These are phyloP conservation scores for Sinodicranocentrus sp. DNA, from an alignment of 2,888 invertebrate species.

Conservation along the genomic window DNA sequence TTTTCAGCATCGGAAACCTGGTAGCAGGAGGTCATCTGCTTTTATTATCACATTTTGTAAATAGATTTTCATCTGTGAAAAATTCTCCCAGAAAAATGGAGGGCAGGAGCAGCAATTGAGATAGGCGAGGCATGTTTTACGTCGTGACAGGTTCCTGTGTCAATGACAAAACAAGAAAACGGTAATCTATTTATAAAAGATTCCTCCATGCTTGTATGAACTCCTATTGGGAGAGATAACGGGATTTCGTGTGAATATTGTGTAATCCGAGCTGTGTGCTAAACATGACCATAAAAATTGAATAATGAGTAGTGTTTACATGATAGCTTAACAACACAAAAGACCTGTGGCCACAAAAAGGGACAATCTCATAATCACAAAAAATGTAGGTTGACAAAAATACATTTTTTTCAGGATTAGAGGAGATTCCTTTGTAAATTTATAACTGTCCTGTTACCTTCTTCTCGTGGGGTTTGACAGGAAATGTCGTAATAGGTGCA, in stretches of 20 bases:
- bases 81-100: conserved; percentile 6
- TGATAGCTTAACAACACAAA: conserved; percentile 40
- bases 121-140: conserved; percentile 24
- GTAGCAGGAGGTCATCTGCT: conserved; percentile 34
- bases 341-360: conserved; percentile 40
- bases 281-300: conserved; percentile 15
- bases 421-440: not conserved
- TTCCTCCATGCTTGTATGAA: conserved; percentile 16
- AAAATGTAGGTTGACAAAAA: conserved; percentile 13
- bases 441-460: conserved; percentile 1
- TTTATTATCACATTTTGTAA: conserved; percentile 16
- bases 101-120: conserved; percentile 11
- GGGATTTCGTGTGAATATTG: conserved; percentile 54
- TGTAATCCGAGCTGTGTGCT: conserved; percentile 40
- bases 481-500: conserved; percentile 29
- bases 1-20: not conserved
- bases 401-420: conserved; percentile 6
- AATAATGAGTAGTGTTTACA: conserved; percentile 46
- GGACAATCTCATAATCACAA: conserved; percentile 21
- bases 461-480: conserved; percentile 15
- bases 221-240: conserved; percentile 23
- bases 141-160: conserved; percentile 56
- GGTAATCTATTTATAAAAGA: conserved; percentile 33
- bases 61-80: conserved; percentile 36
- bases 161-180: conserved; percentile 31